phyloP scores from a whole-genome alignment of 2,888 invertebrate species.

The Pseudococcus jackbeardsleyi region DNA sequence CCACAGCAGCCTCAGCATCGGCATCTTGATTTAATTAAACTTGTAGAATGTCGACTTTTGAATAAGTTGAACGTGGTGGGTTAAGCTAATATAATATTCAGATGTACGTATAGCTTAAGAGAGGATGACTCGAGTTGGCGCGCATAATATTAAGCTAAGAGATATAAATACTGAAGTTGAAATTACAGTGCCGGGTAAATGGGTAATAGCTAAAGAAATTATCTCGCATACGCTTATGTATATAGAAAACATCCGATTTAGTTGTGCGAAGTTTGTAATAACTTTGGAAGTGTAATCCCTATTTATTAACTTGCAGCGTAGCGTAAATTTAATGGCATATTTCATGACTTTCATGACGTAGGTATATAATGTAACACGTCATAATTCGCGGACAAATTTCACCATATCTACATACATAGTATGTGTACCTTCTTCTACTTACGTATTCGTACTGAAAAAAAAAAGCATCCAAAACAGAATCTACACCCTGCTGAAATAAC shows the following conservation, averaged over 20 bases:
- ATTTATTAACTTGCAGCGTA: constrained; percentile 27
- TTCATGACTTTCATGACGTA: neutral
- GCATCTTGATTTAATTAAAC: constrained; percentile 40
- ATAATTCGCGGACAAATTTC: neutral
- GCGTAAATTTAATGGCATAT: constrained; percentile 42
- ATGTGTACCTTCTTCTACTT: too few species aligned
- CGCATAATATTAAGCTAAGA: constrained; percentile 13
- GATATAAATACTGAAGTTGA: constrained; percentile 40
- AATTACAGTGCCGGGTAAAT: constrained; percentile 33
- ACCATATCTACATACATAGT: neutral
- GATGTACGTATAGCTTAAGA: neutral
- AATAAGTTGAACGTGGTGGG: constrained; percentile 7
- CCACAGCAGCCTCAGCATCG: neutral
- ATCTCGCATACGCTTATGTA: constrained; percentile 26
- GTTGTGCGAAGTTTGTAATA: constrained; percentile 21
- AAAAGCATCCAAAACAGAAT: too few species aligned
- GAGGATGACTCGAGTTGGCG: constrained; percentile 2
- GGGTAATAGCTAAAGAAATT: constrained; percentile 40
- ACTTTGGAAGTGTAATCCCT: constrained; percentile 25
- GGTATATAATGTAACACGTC: neutral
- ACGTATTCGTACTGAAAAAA: too few species aligned
- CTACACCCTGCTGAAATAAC: too few species aligned
- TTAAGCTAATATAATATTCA: constrained; percentile 37
- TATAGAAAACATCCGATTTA: constrained; percentile 33
- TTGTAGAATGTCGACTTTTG: constrained; percentile 42